Conservation (phyloP, 1,140 invertebrate species). For the Lethrus apterus region DNA sequence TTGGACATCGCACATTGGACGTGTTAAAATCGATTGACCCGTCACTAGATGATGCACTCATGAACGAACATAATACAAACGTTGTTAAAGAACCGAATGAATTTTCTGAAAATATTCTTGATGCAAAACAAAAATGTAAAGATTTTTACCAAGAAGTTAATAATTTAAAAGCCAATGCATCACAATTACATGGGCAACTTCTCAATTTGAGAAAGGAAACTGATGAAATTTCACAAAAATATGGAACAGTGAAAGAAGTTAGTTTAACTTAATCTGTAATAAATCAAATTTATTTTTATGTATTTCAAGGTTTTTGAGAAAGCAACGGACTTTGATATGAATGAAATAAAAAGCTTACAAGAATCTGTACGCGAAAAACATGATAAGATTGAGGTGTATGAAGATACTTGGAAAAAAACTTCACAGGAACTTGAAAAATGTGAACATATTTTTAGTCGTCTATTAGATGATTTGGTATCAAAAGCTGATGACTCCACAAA, state of each 20-base stretch:
- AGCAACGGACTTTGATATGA: neutral
- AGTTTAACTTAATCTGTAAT: neutral
- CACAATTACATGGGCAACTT: neutral
- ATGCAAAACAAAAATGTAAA: slow-evolving; percentile 2
- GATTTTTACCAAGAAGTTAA: slow-evolving; percentile 1
- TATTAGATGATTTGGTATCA: slow-evolving; percentile 7
- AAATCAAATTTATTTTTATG: neutral
- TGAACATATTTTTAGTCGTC: slow-evolving; percentile 3
- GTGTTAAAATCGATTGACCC: slow-evolving; percentile 8
- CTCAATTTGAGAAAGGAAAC: neutral
- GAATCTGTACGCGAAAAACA: neutral
- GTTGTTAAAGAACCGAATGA: neutral
- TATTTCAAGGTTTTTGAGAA: slow-evolving; percentile 1
- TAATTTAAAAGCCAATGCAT: neutral
- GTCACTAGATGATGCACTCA: neutral
- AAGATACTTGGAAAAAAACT: slow-evolving; percentile 2
- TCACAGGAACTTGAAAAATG: neutral
- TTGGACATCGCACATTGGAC: slow-evolving; percentile 8
- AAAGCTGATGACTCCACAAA: neutral
- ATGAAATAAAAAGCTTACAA: neutral
- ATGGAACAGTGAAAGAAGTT: neutral
- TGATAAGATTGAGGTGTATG: slow-evolving; percentile 4
- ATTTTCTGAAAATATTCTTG: neutral
- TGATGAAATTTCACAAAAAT: neutral
- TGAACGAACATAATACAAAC: neutral